Evolutionary conservation across 2,888 invertebrate species (phyloP).

Genomic region (Pseudanteris insignis): DNA sequence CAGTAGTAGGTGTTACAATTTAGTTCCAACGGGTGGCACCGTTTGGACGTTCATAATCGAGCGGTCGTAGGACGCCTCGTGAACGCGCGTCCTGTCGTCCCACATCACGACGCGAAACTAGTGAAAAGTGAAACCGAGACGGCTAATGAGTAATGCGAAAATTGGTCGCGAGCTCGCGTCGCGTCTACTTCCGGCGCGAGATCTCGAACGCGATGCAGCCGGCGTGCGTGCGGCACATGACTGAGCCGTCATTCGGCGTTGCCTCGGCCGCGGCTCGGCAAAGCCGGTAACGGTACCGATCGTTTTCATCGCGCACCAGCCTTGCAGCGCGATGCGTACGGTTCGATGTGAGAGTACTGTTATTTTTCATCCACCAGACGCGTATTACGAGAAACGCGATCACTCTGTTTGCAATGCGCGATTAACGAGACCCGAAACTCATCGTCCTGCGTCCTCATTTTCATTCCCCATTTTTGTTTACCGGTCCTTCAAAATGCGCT

Average conservation of each 20-base stretch:
- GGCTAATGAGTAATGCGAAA: background rate
- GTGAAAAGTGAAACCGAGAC: background rate
- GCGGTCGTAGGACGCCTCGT: constrained; percentile 5
- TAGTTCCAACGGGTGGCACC: constrained; percentile 2
- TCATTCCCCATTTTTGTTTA: too few relatives aligned
- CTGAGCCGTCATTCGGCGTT: constrained; percentile 33
- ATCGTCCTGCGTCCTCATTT: too few relatives aligned
- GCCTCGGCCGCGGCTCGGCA: constrained; percentile 39
- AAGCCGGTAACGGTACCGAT: constrained; percentile 57
- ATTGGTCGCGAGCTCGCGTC: background rate
- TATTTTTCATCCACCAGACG: constrained; percentile 56
- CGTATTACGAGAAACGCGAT: constrained; percentile 32
- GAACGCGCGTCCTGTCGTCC: constrained; percentile 1
- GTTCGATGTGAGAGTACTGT: constrained; percentile 58
- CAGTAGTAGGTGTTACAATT: constrained; percentile 10
- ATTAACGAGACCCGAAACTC: too few relatives aligned
- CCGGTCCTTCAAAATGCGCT: too few relatives aligned
- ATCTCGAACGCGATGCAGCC: constrained; percentile 25
- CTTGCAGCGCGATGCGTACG: constrained; percentile 44
- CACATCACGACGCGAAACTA: constrained; percentile 11
- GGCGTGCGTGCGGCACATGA: constrained; percentile 42
- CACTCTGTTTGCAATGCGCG: constrained; percentile 16
- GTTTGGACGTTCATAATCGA: constrained; percentile 1
- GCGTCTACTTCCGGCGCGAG: constrained; percentile 19
- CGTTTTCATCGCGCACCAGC: constrained; percentile 53